Percentiles rank a stretch among this genome's conserved stretches.
Evolutionary conservation across 2,888 invertebrate species (phyloP).

Genomic region (Beris chalybata): DNA sequence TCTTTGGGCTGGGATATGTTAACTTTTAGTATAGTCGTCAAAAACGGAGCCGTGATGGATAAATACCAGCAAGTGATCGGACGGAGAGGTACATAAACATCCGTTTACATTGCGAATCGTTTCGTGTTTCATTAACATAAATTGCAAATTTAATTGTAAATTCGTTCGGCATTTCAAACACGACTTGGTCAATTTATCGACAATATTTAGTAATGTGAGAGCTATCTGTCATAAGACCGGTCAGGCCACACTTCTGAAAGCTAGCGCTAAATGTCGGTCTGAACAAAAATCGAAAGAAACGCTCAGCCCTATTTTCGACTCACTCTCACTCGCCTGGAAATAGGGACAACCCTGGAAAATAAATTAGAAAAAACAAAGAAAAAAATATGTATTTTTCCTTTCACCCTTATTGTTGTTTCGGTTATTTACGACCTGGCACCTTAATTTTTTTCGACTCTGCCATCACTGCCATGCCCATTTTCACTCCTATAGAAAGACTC

Average conservation of each 20-base stretch:
- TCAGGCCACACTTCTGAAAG: no score
- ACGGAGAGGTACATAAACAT: not conserved
- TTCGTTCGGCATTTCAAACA: not conserved
- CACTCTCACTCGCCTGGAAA: no score
- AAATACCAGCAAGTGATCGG: not conserved
- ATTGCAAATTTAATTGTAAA: slow-evolving; percentile 8
- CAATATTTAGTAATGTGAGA: not conserved
- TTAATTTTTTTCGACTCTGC: slow-evolving; percentile 34
- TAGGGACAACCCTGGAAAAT: no score
- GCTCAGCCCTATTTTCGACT: no score
- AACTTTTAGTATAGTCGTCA: not conserved
- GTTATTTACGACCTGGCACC: slow-evolving; percentile 42
- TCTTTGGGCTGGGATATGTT: not conserved
- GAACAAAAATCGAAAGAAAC: no score
- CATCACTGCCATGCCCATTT: not conserved
- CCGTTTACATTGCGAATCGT: not conserved
- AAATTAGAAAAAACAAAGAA: slow-evolving; percentile 5
- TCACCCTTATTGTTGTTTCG: slow-evolving; percentile 11
- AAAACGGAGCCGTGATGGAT: not conserved
- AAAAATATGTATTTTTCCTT: slow-evolving; percentile 21
- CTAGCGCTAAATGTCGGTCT: no score
- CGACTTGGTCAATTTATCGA: not conserved
- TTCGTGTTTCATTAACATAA: slow-evolving; percentile 10
- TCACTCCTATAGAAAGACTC: not conserved
- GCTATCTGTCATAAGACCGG: no score